Conservation (phyloP, 2,888 invertebrate genomes). For the Ryuthela nishihirai region DNA sequence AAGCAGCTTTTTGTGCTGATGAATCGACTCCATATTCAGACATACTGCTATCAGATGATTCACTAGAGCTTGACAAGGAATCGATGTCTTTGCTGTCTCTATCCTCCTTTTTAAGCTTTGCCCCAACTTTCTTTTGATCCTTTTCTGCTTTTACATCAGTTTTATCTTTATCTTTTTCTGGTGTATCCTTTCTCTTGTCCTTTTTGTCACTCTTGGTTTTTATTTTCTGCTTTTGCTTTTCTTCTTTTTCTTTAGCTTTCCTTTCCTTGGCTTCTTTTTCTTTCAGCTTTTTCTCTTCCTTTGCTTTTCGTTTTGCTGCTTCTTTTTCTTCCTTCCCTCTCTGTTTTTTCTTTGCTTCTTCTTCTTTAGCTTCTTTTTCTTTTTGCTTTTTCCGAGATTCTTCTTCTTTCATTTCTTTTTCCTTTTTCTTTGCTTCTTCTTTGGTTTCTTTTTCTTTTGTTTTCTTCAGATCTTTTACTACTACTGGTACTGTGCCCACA, state of each 20-base stretch:
- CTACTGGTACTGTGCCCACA: constrained; percentile 29
- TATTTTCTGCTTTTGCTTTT: constrained; percentile 38
- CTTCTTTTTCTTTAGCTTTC: constrained; percentile 36
- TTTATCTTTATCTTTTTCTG: constrained; percentile 3
- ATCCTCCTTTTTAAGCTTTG: constrained; percentile 19
- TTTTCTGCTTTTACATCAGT: constrained; percentile 3
- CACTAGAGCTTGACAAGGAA: constrained; percentile 35
- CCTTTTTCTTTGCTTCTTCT: constrained; percentile 26
- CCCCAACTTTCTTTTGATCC: no score
- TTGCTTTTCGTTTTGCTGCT: constrained; percentile 24
- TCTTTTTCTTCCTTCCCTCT: constrained; percentile 39
- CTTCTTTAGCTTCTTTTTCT: constrained; percentile 36
- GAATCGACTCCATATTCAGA: constrained; percentile 38
- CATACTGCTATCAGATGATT: constrained; percentile 34
- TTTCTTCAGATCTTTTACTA: constrained; percentile 16
- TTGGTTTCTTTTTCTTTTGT: constrained; percentile 37
- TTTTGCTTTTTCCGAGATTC: constrained; percentile 31
- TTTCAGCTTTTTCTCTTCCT: constrained; percentile 36
- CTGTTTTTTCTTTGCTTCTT: constrained; percentile 17
- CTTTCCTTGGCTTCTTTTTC: constrained; percentile 36
- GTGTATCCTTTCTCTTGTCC: constrained; percentile 5
- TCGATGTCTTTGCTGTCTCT: constrained; percentile 17
- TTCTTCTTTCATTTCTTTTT: constrained; percentile 28
- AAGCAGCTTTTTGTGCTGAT: background rate
- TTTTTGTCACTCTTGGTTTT: constrained; percentile 30